These are phyloP conservation scores for Oncorhynchus tshawytscha DNA, from an alignment of 2,113 vertebrate species.

Conservation along the genomic window DNA sequence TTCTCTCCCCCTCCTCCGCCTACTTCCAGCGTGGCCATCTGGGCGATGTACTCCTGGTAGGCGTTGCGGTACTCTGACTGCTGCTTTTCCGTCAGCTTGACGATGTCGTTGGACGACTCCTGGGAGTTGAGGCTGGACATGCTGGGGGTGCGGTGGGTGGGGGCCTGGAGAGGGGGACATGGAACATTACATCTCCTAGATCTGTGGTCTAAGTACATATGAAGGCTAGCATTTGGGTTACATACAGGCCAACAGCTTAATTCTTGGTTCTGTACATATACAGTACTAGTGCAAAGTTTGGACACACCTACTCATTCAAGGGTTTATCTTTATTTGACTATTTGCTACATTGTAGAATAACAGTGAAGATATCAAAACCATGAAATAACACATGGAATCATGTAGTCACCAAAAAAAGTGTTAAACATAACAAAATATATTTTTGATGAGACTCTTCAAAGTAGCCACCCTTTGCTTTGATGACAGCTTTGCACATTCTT, in stretches of 20 bases:
- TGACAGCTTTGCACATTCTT: too few species aligned
- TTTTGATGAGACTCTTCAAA: too few species aligned
- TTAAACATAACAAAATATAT: too few species aligned
- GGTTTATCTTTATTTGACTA: too few species aligned
- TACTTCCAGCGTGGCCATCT: slow-evolving; percentile 90
- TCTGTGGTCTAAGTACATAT: not conserved
- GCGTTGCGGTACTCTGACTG: slow-evolving; percentile 94
- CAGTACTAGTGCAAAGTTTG: too few species aligned
- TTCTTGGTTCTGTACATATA: too few species aligned
- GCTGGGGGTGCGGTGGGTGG: slow-evolving; percentile 86
- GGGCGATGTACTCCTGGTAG: slow-evolving; percentile 95
- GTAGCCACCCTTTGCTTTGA: too few species aligned
- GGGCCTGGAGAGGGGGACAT: slow-evolving; percentile 68
- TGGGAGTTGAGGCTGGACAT: slow-evolving; percentile 96
- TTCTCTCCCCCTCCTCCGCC: slow-evolving; percentile 70
- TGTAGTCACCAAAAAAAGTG: too few species aligned
- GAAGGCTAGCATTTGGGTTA: not conserved
- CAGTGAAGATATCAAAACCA: too few species aligned
- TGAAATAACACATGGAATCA: too few species aligned
- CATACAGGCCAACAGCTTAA: not conserved
- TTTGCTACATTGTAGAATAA: too few species aligned
- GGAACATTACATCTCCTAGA: not conserved
- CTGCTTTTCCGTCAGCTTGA: slow-evolving; percentile 92
- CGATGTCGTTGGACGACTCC: slow-evolving; percentile 93
- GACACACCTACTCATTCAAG: too few species aligned